Base-by-base conservation (phyloP, 2,888 invertebrate genomes). In the Diarsia rubi region DNA sequence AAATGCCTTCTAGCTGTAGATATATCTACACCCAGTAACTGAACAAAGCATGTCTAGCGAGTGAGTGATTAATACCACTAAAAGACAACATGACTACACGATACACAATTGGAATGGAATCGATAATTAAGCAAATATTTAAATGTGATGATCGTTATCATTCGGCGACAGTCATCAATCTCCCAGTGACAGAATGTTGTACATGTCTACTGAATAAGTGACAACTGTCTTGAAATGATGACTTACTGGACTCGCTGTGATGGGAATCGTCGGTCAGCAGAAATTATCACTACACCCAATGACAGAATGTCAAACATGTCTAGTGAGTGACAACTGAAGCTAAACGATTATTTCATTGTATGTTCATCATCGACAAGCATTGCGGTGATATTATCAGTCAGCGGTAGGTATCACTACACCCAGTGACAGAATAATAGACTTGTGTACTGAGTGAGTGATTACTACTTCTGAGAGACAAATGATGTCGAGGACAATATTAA, bases 241-340 rank as follows among this genome's bases (percentile, higher is more conserved):
- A 27, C 31, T 8, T 37, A 37, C 42, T 24, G 9, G 1, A 42
- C 19, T 21, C 11, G 0, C 6, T 14, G 24, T 37, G 37, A 37
- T 37, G 37, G 8, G 37, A 37, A 37, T 37, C 11, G 0, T 47
- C 47, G 2, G 2, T 75, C 76, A 79, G 70, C 65, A 42, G 49
- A 27, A 88, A 89, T 90, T 37, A 37, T 37, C 37, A 37, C 8
- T 37, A 37, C 37, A 37, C 37, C 37, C 37, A 37, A 8, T 37
- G 90, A 90, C 88, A 88, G 84, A 71, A 71, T 85, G 9, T 8
- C 1, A 59, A 64, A 87, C 87, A 78, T 87, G 85, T 87, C 88
- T 79, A 52, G 81, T 54, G 64, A 73, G 49, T 85, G 82, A 87
- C 88, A n/a, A n/a, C 14, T 45, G 12, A 24, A 24, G 31, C 70